Evolutionary conservation across 2,797 vertebrate species (phyloP).

Genomic region (Microctenopoma lineatum): DNA sequence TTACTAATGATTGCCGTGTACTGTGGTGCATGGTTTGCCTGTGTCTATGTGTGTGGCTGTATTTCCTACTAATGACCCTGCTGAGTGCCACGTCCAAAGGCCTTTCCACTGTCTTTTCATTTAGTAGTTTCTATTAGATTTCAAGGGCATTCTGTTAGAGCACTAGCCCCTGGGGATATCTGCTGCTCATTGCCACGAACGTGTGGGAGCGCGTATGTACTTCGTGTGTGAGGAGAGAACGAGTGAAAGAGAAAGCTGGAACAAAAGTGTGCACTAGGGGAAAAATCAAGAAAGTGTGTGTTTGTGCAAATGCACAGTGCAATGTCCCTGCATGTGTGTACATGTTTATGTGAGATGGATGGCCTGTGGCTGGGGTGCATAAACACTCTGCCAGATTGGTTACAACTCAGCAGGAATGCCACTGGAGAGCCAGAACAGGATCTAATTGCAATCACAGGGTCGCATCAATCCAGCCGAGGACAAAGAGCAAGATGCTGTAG

Average conservation of each 20-base stretch:
- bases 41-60: conserved; percentile 44
- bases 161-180: conserved; percentile 41
- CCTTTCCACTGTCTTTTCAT: conserved; percentile 69
- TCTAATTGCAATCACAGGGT: conserved; percentile 81
- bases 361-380: conserved; percentile 67
- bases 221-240: not conserved
- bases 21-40: conserved; percentile 37
- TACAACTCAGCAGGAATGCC: conserved; percentile 77
- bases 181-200: conserved; percentile 52
- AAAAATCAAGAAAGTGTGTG: conserved; percentile 17
- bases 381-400: conserved; percentile 79
- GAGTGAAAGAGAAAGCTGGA: conserved; percentile 21
- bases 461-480: conserved; percentile 59
- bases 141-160: conserved; percentile 70
- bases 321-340: conserved; percentile 13
- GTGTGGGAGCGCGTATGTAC: conserved; percentile 8
- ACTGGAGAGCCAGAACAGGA: conserved; percentile 70
- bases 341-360: conserved; percentile 73
- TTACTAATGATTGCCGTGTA: conserved; percentile 58
- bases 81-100: conserved; percentile 63
- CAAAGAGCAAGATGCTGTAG: conserved; percentile 48
- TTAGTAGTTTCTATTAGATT: conserved; percentile 74
- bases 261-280: conserved; percentile 9
- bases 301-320: conserved; percentile 10
- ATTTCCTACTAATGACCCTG: conserved; percentile 54